These are phyloP conservation scores for Caerostris darwini DNA, from an alignment of 1,140 invertebrate species.

Conservation along the genomic window DNA sequence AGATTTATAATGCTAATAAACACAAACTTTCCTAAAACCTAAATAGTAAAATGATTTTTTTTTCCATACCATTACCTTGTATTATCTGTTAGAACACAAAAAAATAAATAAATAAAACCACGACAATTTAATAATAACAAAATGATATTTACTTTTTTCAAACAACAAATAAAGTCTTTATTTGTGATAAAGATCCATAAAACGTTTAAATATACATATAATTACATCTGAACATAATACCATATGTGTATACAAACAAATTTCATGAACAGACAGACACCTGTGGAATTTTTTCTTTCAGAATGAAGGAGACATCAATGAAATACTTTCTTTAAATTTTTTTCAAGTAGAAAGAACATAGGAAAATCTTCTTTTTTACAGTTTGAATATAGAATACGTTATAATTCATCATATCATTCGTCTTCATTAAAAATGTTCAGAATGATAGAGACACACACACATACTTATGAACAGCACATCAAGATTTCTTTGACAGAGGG, in stretches of 20 bases:
- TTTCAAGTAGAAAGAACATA: too few species aligned
- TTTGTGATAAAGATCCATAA: slow-evolving; percentile 33
- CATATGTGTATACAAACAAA: background rate
- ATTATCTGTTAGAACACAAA: too few species aligned
- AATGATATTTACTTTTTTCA: background rate
- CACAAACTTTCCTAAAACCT: too few species aligned
- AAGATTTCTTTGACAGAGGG: background rate
- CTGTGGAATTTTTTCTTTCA: background rate
- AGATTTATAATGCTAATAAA: too few species aligned
- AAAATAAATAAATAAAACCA: too few species aligned
- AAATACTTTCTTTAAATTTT: background rate
- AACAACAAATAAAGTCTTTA: slow-evolving; percentile 5
- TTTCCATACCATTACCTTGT: too few species aligned
- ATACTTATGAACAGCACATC: background rate
- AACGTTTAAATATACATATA: slow-evolving; percentile 50
- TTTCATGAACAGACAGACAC: background rate
- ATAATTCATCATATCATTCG: background rate
- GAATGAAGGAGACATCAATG: background rate
- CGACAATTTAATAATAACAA: too few species aligned
- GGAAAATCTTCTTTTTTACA: background rate
- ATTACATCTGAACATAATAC: slow-evolving; percentile 3
- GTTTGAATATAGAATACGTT: background rate
- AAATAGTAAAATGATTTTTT: too few species aligned
- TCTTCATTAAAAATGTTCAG: background rate
- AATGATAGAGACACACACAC: background rate